Evolutionary conservation across 1,140 invertebrate species (phyloP).

Genomic region (Drosophila parvula): DNA sequence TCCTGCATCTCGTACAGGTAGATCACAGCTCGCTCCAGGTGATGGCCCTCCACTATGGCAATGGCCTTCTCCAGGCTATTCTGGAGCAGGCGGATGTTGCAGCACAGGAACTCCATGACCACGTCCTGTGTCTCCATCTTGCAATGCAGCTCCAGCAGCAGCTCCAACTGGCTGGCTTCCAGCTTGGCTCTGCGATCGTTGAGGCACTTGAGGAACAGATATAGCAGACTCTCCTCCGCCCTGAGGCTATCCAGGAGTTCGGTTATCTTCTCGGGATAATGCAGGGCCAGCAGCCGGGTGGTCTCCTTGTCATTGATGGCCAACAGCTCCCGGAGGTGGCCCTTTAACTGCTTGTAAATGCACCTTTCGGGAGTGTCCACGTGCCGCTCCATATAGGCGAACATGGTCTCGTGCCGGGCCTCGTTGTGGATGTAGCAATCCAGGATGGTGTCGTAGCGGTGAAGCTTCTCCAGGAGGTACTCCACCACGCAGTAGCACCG

Average conservation of each 20-base stretch:
- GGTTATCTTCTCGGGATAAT: constrained; percentile 81
- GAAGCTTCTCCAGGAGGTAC: constrained; percentile 84
- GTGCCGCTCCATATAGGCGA: constrained; percentile 90
- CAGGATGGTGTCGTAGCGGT: constrained; percentile 84
- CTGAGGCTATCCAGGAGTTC: constrained; percentile 83
- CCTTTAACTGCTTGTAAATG: constrained; percentile 84
- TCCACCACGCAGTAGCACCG: constrained; percentile 85
- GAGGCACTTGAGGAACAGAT: constrained; percentile 87
- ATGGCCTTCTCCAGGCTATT: constrained; percentile 83
- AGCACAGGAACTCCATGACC: constrained; percentile 73
- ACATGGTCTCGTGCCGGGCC: constrained; percentile 88
- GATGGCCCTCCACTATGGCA: constrained; percentile 82
- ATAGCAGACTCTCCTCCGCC: constrained; percentile 85
- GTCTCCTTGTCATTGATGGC: constrained; percentile 84
- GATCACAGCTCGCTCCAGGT: constrained; percentile 82
- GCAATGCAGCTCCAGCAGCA: constrained; percentile 89
- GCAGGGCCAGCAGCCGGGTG: constrained; percentile 85
- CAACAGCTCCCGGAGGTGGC: constrained; percentile 81
- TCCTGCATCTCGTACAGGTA: constrained; percentile 84
- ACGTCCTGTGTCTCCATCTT: constrained; percentile 84
- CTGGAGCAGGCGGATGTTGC: constrained; percentile 23
- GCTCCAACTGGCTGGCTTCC: constrained; percentile 86
- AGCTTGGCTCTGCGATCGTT: constrained; percentile 86
- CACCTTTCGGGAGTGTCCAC: constrained; percentile 85
- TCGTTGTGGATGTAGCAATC: constrained; percentile 85